A percentile compares a stretch with the other conserved stretches of the same genome.
Conservation (phyloP, 2,797 vertebrate species). For the Prionace glauca region DNA sequence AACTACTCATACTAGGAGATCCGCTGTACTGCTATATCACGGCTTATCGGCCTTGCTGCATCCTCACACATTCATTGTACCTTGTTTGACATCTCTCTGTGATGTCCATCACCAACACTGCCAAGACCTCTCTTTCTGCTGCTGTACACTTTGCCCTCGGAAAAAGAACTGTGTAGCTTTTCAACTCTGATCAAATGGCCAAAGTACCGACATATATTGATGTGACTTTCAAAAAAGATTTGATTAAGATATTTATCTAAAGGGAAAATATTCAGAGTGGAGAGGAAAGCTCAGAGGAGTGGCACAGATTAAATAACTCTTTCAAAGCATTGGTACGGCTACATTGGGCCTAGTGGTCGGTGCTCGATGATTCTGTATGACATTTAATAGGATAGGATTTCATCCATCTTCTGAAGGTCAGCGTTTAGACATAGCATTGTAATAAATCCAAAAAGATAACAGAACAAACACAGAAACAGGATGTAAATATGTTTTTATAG, state of each 20-base stretch:
- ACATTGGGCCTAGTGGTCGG: background rate
- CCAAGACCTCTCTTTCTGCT: no score
- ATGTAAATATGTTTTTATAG: background rate
- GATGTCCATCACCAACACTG: no score
- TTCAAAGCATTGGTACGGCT: background rate
- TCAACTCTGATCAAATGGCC: no score
- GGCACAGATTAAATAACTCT: background rate
- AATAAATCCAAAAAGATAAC: background rate
- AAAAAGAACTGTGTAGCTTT: no score
- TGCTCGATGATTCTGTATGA: background rate
- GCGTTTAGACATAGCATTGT: no score
- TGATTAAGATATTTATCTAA: background rate
- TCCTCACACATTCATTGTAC: no score
- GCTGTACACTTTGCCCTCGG: no score
- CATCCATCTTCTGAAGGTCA: background rate
- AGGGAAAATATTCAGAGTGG: background rate
- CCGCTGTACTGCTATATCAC: no score
- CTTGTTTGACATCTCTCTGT: no score
- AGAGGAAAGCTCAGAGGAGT: background rate
- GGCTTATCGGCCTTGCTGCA: no score
- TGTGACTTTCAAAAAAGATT: background rate
- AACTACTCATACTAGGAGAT: no score
- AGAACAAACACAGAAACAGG: background rate
- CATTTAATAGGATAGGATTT: background rate
- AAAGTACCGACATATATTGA: no score